Conservation (phyloP, 2,888 invertebrate genomes). For the Drosophila koepferae region DNA sequence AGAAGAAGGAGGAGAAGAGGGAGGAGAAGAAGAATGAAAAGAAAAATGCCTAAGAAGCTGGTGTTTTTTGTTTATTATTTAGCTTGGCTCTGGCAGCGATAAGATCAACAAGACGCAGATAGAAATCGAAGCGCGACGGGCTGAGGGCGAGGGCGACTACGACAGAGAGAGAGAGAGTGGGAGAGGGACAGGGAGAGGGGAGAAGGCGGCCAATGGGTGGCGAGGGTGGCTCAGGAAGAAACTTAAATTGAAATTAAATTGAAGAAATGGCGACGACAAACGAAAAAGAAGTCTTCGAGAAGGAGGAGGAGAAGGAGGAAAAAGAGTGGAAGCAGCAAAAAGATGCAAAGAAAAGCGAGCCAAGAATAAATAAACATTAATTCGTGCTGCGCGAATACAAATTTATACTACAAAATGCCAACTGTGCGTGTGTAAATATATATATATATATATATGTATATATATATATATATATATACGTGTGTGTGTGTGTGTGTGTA, state of each 20-base stretch:
- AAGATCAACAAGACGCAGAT: conserved; percentile 14
- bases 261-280: conserved; percentile 52
- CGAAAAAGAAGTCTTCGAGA: conserved; percentile 19
- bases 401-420: conserved; percentile 53
- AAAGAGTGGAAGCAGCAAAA: conserved; percentile 2
- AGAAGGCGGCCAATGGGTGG: not conserved
- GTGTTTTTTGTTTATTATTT: conserved; percentile 7
- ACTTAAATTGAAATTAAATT: conserved; percentile 67
- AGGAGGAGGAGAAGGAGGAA: conserved; percentile 15
- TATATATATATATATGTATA: too few species aligned
- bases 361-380: conserved; percentile 69
- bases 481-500: conserved; percentile 7
- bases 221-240: conserved; percentile 34
- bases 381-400: conserved; percentile 42
- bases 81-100: conserved; percentile 3
- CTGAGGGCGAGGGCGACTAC: not conserved
- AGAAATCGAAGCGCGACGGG: not conserved
- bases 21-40: not conserved
- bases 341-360: conserved; percentile 43
- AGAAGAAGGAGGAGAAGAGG: too few species aligned
- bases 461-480: conserved; percentile 1
- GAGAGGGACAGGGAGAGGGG: not conserved
- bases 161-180: not conserved
- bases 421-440: not conserved
- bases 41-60: conserved; percentile 14